phyloP scores from a whole-genome alignment of 2,113 vertebrate species.

The Eira barbara region DNA sequence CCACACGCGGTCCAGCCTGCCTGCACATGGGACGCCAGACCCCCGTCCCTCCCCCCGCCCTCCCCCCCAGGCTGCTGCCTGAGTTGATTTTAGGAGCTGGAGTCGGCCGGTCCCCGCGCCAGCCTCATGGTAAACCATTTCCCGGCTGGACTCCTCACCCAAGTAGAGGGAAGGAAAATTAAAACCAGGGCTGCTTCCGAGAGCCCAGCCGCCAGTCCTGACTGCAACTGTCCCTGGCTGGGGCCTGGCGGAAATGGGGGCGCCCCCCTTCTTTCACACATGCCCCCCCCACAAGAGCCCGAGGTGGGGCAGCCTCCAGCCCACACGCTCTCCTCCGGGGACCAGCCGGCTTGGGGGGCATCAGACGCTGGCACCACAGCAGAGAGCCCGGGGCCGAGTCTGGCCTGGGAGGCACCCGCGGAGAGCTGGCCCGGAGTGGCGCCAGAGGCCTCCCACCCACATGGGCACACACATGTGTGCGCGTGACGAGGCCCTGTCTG shows the following conservation, averaged over 20 bases:
- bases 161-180: not conserved
- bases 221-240: not conserved
- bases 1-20: not conserved
- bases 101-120: not conserved
- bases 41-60: not conserved
- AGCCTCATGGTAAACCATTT: slow-evolving; percentile 42
- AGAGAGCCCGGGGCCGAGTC: not conserved
- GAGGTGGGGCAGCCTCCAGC: not conserved
- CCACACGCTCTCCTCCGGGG: accelerated
- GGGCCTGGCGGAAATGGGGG: not conserved
- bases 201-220: not conserved
- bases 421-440: accelerated
- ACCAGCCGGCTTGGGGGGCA: not conserved
- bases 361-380: accelerated
- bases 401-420: accelerated
- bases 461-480: accelerated
- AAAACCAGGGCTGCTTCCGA: not conserved
- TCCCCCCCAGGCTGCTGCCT: not conserved
- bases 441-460: not conserved
- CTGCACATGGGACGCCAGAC: not conserved
- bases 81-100: not conserved
- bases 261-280: not conserved
- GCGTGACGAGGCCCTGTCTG: accelerated
- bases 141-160: not conserved
- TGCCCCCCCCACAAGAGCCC: not conserved